Evolutionary conservation across 2,888 invertebrate genomes (phyloP), one percentile per base, ranked within the genome.

Genomic region (Chrysodeixis includens): DNA sequence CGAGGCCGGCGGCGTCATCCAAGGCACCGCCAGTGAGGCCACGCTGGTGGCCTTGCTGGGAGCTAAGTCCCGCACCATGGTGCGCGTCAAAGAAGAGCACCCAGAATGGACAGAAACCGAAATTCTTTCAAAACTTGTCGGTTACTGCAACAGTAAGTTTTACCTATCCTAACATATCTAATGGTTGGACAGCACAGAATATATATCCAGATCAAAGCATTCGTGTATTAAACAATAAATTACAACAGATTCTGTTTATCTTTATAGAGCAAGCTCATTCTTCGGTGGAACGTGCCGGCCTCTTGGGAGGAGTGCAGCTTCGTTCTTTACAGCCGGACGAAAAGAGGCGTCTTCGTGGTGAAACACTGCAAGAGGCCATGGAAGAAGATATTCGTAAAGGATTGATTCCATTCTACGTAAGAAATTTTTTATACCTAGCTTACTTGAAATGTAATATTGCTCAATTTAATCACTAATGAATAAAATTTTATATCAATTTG

Each of bases 21-120:
- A 99, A 95, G 98, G 99, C 60, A 99, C 99, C 0, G 99, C 99
- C 40, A 99, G 98, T 87, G 99, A 99, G 90, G 98, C 99, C 6
- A 99, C 99, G 0, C 94, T 99, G 60, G 98, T 99, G 1, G 98
- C 98, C 0, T 95, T 99, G 12, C 95, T 99, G n/a, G 98, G 98
- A 0, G 99, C 99, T 14, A 98, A 98, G 89, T 96, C 97, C 3
- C 96, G 96, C 71, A 96, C 96, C 68, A 93, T 98, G 74, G 93
- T 96, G 60, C 95, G 96, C 73, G 92, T 96, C 10, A 97, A 97
- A 88, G 96, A 96, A 66, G 93, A 97, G 79, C 96, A 97, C 84
- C 97, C 98, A 0, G 97, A 97, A 40, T 96, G 97, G 96, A 96
- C 96, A 44, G 98, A 98, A 16, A 95, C 93, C 44, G 96, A 97